Percentiles rank a stretch among this genome's conserved stretches.
phyloP scores from a whole-genome alignment of 2,113 vertebrate genomes.

The Lepisosteus osseus region DNA sequence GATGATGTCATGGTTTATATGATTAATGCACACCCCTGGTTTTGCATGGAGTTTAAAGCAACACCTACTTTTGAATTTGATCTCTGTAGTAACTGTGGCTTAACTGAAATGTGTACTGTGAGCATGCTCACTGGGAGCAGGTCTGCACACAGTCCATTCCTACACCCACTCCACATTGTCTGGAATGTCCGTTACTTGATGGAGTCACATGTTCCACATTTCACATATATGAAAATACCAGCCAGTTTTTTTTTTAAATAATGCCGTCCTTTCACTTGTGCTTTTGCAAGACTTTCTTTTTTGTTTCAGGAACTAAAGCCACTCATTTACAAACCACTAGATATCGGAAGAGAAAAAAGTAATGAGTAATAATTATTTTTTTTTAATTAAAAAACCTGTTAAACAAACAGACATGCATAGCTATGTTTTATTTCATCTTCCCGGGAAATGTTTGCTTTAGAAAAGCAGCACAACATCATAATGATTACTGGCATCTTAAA shows the following conservation, averaged over 20 bases:
- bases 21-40: not conserved
- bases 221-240: constrained; percentile 13
- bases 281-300: not conserved
- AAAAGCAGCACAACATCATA: not conserved
- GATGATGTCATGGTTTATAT: constrained; percentile 7
- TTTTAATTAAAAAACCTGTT: not conserved
- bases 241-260: not conserved
- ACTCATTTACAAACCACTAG: not conserved
- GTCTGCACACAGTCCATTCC: constrained; percentile 33
- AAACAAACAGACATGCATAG: not conserved
- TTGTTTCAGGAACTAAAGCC: too few species aligned
- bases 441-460: not conserved
- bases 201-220: constrained; percentile 28
- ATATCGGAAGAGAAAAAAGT: not conserved
- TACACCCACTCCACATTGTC: constrained; percentile 27
- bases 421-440: not conserved
- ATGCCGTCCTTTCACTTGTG: not conserved
- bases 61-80: constrained; percentile 24
- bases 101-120: constrained; percentile 9
- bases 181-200: constrained; percentile 34
- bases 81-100: constrained; percentile 24
- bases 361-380: not conserved
- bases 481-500: not conserved
- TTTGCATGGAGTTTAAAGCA: not conserved
- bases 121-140: constrained; percentile 21